Conservation (phyloP, 2,797 vertebrate genomes). For the Eurystomus glaucurus region DNA sequence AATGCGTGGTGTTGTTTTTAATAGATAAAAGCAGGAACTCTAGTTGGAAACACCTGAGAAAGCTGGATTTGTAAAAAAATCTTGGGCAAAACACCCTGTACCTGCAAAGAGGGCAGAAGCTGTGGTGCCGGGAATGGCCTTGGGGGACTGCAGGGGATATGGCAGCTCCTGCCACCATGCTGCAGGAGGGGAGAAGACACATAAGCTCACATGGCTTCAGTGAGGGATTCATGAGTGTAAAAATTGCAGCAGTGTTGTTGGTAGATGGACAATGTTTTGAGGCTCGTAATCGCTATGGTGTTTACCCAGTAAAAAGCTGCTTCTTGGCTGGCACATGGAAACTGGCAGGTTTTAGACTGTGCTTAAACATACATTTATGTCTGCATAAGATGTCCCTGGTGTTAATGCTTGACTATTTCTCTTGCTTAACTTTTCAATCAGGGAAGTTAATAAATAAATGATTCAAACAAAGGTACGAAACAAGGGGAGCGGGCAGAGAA, state of each 20-base stretch:
- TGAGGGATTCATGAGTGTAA: neutral
- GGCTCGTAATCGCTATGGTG: neutral
- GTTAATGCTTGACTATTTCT: neutral
- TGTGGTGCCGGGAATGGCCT: neutral
- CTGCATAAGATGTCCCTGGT: neutral
- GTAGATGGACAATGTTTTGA: fast-evolving
- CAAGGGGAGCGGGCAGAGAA: neutral
- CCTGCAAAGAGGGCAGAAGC: neutral
- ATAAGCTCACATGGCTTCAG: fast-evolving
- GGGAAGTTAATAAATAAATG: neutral
- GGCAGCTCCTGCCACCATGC: neutral
- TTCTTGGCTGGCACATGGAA: neutral
- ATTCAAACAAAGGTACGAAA: neutral
- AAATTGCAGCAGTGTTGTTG: neutral
- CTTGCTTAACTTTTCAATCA: neutral
- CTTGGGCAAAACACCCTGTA: neutral
- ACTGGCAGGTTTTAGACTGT: neutral
- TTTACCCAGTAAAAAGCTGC: neutral
- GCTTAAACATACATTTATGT: neutral
- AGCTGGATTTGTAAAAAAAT: neutral
- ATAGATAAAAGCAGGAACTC: slow-evolving; percentile 1
- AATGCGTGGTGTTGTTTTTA: neutral
- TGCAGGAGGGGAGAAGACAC: neutral
- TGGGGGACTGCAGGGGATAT: fast-evolving
- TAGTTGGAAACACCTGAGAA: slow-evolving; percentile 28